Percentiles rank a stretch among this genome's conserved stretches.
Evolutionary conservation across 2,113 vertebrate genomes (phyloP).

Genomic region (Pangasianodon hypophthalmus): DNA sequence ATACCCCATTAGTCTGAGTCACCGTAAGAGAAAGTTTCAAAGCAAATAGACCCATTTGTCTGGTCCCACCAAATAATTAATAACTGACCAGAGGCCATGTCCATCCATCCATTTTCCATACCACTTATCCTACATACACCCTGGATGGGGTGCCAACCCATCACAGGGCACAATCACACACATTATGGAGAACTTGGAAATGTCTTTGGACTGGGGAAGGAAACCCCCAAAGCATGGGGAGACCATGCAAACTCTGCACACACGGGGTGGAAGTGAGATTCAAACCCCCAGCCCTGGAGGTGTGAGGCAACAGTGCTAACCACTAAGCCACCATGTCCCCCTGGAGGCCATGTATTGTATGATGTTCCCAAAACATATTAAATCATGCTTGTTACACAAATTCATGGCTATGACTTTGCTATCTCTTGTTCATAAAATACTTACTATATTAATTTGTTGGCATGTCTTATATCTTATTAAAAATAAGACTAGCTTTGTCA

Average conservation of each 20-base stretch:
- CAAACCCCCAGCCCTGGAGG: no score
- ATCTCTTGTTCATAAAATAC: not conserved
- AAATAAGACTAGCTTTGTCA: not conserved
- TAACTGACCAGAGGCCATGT: not conserved
- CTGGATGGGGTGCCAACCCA: no score
- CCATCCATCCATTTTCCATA: no score
- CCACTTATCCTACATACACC: no score
- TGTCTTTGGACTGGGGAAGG: no score
- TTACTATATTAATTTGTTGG: not conserved
- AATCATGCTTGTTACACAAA: not conserved
- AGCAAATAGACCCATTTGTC: not conserved
- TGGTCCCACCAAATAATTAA: not conserved
- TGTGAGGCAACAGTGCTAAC: no score
- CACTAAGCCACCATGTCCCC: no score
- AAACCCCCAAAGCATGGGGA: no score
- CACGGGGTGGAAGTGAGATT: no score
- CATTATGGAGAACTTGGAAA: no score
- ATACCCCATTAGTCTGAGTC: not conserved
- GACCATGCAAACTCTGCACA: no score
- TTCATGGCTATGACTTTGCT: not conserved
- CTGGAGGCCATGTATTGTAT: not conserved
- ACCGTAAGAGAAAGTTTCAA: not conserved
- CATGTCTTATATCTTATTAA: not conserved
- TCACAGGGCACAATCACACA: no score
- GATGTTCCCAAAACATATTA: not conserved